Evolutionary conservation across 2,888 invertebrate genomes (phyloP), one percentile per base, ranked within the genome.

Genomic region (Isotomurus palustris): DNA sequence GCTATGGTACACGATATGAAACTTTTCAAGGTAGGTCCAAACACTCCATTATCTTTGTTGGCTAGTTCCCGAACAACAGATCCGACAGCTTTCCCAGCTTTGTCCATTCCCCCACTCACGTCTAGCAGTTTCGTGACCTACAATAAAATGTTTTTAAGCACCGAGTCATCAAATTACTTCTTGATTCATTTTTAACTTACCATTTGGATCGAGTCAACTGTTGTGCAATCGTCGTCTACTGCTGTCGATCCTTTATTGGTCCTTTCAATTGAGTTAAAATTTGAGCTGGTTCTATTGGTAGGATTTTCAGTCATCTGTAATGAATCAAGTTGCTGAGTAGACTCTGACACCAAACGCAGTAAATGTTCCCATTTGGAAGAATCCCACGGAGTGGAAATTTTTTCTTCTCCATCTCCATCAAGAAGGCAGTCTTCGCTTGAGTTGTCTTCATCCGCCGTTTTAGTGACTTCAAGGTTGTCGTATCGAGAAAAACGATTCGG

Each of bases 311-410:
- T 47, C 59, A 66, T 59, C 48, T 66, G 64, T 45, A 68, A 50
- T 0, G 64, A 66, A 40, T 70, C 68, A 35, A 70, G 58, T 53
- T 70, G 68, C 53, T 68, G 62, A 10, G 67, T 67, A 12, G 70
- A 70, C 32, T 70, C 70, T 3, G 68, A 69, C 3, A 70, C 68
- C 5, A 68, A 62, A 28, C 66, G 50, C 36, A 63, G 24, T 25
- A 63, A 60, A 51, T 63, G 63, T 19, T 63, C 63, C 63, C 63
- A 63, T 36, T 63, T 63, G 1, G 57, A 59, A 14, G 63, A 63
- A 48, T 63, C 60, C 93, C 93, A 93, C 0, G 93, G 93, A 71
- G 91, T 91, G 2, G 90, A 91, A 76, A 93, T 70, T 51, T 65
- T 67, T 55, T 70, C 66, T 28, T 60, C 60, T n/a, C 36, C 51